Evolutionary conservation across 2,113 vertebrate genomes (phyloP).

Genomic region (Ctenomys sociabilis): DNA sequence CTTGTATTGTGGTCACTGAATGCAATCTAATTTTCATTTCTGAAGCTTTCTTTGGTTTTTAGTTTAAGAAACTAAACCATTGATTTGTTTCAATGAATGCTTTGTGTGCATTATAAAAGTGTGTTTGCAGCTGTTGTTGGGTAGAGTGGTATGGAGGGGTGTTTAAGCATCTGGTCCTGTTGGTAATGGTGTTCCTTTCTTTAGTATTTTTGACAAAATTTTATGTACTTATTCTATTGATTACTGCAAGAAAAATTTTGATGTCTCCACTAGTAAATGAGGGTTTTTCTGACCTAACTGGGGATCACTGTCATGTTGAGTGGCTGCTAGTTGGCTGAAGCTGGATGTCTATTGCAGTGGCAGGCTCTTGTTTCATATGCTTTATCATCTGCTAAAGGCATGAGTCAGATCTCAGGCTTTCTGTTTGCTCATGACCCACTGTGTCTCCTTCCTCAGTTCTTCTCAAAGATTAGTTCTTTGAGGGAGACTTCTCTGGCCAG

Average conservation of each 20-base stretch:
- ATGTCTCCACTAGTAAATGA: background rate
- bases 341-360: too few relatives aligned
- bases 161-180: background rate
- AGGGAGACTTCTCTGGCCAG: too few relatives aligned
- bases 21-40: background rate
- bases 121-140: background rate
- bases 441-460: too few relatives aligned
- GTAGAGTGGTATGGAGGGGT: background rate
- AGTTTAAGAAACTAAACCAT: background rate
- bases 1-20: background rate
- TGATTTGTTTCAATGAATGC: background rate
- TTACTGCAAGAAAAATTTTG: conserved; percentile 18
- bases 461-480: too few relatives aligned
- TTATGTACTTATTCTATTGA: background rate
- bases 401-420: too few relatives aligned
- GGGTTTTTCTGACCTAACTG: background rate
- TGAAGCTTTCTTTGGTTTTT: background rate
- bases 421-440: too few relatives aligned
- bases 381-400: too few relatives aligned
- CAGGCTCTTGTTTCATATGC: too few relatives aligned
- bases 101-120: background rate
- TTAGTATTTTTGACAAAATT: background rate
- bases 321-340: too few relatives aligned
- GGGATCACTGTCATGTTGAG: too few relatives aligned
- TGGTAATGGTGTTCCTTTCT: background rate